These are phyloP conservation scores for Dendrocopos noguchii DNA, from an alignment of 2,113 vertebrate species.

Conservation along the genomic window DNA sequence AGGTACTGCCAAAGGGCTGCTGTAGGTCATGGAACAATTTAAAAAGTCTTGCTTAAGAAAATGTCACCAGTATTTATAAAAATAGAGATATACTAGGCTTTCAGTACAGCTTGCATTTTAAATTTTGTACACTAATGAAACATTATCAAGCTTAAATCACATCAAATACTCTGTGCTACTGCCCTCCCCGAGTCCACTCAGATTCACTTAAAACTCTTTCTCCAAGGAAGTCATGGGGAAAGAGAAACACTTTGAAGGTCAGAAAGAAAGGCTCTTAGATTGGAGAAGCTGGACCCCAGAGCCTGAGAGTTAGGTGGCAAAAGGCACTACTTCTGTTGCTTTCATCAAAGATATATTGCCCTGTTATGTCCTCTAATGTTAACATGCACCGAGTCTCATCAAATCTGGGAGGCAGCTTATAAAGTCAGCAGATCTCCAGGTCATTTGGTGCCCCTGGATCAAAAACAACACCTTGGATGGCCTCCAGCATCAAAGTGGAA, in stretches of 20 bases:
- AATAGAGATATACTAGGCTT: neutral
- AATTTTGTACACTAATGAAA: neutral
- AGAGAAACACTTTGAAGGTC: neutral
- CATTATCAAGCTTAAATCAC: neutral
- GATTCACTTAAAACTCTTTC: neutral
- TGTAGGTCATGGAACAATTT: neutral
- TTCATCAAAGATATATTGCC: neutral
- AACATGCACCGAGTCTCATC: neutral
- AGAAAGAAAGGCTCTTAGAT: neutral
- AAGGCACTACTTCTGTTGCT: neutral
- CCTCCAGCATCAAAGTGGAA: neutral
- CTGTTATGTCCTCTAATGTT: neutral
- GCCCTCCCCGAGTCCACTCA: neutral
- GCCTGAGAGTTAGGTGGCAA: neutral
- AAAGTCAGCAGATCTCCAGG: neutral
- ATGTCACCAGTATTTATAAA: neutral
- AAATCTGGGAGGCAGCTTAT: neutral
- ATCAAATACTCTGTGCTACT: neutral
- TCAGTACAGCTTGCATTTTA: neutral
- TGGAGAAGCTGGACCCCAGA: neutral
- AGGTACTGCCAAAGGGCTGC: neutral
- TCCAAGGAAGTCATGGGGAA: neutral
- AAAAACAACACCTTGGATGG: neutral
- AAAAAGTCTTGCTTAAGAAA: neutral
- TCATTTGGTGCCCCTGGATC: fast-evolving